These are phyloP conservation scores for Phoenicopterus ruber DNA, from an alignment of 2,113 vertebrate species.

Conservation along the genomic window DNA sequence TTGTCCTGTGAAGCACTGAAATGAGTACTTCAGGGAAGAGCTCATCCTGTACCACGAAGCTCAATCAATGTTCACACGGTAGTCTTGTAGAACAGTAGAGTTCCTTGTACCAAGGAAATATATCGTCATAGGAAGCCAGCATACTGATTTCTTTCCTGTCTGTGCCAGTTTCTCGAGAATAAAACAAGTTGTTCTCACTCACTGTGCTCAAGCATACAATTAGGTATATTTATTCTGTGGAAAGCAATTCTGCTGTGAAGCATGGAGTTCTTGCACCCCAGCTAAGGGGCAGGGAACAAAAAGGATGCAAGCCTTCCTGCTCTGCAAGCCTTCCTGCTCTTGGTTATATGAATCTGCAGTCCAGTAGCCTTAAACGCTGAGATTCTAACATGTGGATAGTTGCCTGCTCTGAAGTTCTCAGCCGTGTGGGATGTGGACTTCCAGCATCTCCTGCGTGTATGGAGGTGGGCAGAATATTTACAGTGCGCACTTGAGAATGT, in stretches of 20 bases:
- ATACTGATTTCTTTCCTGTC: not conserved
- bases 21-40: not conserved
- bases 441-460: not conserved
- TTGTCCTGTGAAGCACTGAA: not conserved
- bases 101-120: not conserved
- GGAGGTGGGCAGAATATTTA: not conserved
- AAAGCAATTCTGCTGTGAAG: not conserved
- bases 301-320: not conserved
- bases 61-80: not conserved
- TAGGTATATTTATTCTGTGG: not conserved
- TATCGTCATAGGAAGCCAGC: not conserved
- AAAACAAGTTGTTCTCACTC: conserved; percentile 10
- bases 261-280: not conserved
- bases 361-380: not conserved
- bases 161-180: not conserved
- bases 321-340: not conserved
- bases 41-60: not conserved
- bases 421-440: not conserved
- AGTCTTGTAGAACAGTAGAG: not conserved
- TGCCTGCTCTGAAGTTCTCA: not conserved
- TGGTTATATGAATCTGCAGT: not conserved
- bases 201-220: not conserved
- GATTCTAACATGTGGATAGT: not conserved
- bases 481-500: not conserved
- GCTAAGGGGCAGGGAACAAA: not conserved